A percentile compares a stretch with the other conserved stretches of the same genome.
Conservation (phyloP, 2,113 vertebrate species). For the Entosphenus tridentatus region DNA sequence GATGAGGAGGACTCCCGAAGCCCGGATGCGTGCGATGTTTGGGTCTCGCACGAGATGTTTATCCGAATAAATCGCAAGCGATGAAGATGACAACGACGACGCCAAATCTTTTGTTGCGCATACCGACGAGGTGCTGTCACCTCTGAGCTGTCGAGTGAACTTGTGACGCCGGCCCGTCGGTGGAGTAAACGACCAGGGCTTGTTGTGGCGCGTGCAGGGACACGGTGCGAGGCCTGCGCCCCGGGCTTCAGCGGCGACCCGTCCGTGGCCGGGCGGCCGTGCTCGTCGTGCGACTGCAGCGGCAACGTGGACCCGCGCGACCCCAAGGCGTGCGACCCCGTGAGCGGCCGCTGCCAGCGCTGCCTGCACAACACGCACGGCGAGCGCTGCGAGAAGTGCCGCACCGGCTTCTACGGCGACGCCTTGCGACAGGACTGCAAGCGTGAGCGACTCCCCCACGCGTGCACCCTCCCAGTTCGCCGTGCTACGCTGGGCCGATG, state of each 20-base stretch:
- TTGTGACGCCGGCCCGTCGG: background rate
- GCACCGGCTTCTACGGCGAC: conserved; percentile 37
- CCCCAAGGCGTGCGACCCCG: conserved; percentile 34
- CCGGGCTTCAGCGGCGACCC: conserved; percentile 41
- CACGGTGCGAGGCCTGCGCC: conserved; percentile 39
- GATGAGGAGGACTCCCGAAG: too few relatives aligned
- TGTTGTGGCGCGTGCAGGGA: conserved; percentile 17
- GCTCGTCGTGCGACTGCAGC: conserved; percentile 41
- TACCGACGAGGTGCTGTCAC: too few relatives aligned
- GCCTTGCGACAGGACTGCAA: conserved; percentile 38
- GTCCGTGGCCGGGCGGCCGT: conserved; percentile 20
- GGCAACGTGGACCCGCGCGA: conserved; percentile 40
- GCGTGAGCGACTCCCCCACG: conserved; percentile 21
- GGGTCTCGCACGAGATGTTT: background rate
- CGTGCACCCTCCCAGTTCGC: background rate
- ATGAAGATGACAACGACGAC: background rate
- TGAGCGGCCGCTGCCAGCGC: conserved; percentile 32
- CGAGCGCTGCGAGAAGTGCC: conserved; percentile 27
- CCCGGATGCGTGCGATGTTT: background rate
- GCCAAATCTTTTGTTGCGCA: background rate
- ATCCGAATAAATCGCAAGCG: background rate
- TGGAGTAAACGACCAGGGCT: too few relatives aligned
- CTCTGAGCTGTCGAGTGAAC: background rate
- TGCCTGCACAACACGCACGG: conserved; percentile 42
- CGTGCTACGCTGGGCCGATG: background rate